phyloP scores from a whole-genome alignment of 2,113 vertebrate species.

The Siphamia tubifer region DNA sequence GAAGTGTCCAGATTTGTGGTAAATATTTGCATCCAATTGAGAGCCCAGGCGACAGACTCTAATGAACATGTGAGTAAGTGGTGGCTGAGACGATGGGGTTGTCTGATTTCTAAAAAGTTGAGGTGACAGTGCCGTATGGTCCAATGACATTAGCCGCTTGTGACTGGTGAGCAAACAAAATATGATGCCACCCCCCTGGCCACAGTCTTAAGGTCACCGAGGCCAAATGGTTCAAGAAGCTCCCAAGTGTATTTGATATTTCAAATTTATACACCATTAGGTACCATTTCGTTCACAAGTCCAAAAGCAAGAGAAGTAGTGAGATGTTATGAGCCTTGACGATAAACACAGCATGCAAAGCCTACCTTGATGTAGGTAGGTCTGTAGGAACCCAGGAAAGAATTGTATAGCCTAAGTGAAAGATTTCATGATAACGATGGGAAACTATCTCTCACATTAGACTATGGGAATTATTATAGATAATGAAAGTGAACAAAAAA shows the following conservation, averaged over 20 bases:
- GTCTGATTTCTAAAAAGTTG: constrained; percentile 26
- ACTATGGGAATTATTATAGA: no score
- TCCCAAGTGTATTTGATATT: constrained; percentile 84
- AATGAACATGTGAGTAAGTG: constrained; percentile 13
- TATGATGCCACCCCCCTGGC: constrained; percentile 30
- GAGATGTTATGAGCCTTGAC: neutral
- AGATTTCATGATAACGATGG: no score
- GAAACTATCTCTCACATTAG: no score
- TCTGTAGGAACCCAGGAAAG: no score
- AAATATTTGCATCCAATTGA: constrained; percentile 14
- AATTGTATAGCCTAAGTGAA: neutral
- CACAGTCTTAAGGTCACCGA: constrained; percentile 33
- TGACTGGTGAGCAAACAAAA: constrained; percentile 37
- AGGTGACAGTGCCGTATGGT: constrained; percentile 25
- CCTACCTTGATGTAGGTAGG: neutral
- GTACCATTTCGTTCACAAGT: constrained; percentile 79
- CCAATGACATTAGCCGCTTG: constrained; percentile 17
- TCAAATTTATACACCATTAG: constrained; percentile 70
- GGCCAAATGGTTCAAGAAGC: constrained; percentile 9
- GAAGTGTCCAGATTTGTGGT: constrained; percentile 30
- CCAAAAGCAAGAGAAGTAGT: constrained; percentile 23
- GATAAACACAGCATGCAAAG: neutral
- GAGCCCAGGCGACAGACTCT: constrained; percentile 12
- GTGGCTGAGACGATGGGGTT: constrained; percentile 21
- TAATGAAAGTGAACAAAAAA: no score